Evolutionary conservation across 2,797 vertebrate genomes (phyloP), one percentile per base, ranked within the genome.

Genomic region (Eleutherodactylus coqui): DNA sequence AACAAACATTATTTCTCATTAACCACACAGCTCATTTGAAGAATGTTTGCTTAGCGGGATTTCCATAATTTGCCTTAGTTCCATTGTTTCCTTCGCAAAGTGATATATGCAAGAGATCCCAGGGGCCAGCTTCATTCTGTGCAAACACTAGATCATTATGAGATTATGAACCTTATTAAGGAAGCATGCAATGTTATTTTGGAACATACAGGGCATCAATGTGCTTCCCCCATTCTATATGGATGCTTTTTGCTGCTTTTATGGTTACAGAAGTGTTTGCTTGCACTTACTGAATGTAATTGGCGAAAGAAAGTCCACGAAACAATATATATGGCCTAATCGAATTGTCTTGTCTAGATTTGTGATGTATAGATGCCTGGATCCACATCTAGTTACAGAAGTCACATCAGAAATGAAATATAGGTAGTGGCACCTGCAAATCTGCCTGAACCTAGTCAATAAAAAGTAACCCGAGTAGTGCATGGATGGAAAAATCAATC

Each of bases 1-100:
- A 73, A 75, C 86, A 83, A 87, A 87, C 86, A 79, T 79, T 72
- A 87, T 49, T 87, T 83, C 75, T 83, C 81, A 87, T 87, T 87
- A 87, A 83, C 81, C 82, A 49, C 64, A 79, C 21, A 62, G 75
- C 49, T 86, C 78, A 75, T 82, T 78, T 83, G 81, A 87, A 32
- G 6, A 73, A 83, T 83, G 86, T 87, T 87, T 87, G 81, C 86
- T 73, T 79, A 79, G 81, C 75, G 72, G 80, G 27, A 87, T 83
- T 87, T 83, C 76, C 75, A 87, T 87, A 84, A 87, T 84, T 84
- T 80, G 53, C 76, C 60, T 75, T 4, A 21, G 75, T 79, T 84
- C 69, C 76, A 79, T 87, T 80, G 73, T 79, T 75, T 60, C 32
- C 41, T 83, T 64, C 67, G 76, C 67, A 84, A 55, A 87, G 67